Base-by-base conservation (phyloP, 1,140 invertebrate genomes). In the Copidosoma floridanum region DNA sequence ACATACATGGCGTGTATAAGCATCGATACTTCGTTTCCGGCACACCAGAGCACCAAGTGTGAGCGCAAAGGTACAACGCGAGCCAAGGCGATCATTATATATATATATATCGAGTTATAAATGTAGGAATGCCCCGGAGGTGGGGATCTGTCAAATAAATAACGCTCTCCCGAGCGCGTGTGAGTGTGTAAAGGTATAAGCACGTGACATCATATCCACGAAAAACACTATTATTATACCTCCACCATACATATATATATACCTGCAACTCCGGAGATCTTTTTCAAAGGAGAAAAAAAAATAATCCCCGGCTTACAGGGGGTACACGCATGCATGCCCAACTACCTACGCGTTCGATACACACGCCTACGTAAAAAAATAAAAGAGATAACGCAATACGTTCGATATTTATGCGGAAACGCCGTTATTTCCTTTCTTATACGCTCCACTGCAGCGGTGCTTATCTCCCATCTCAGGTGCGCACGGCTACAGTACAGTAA, bases 201-300 rank as follows among this genome's bases (percentile, higher is more conserved):
- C 32, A 23, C 41, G 48, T 68, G 68, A 70, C 66, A 65, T 71
- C 66, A 65, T 53, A 59, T 7, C 59, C 65, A 58, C 61, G 57
- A 54, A 70, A 71, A 71, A 68, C 57, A 71, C 65, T 70, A 65
- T 71, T 63, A 70, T 70, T 71, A 70, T 47, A 27, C n/a, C n/a
- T n/a, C n/a, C n/a, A n/a, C n/a, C n/a, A n/a, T n/a, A n/a, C n/a
- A n/a, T n/a, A n/a, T n/a, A n/a, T n/a, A n/a, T n/a, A n/a, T n/a
- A n/a, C n/a, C n/a, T n/a, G n/a, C n/a, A n/a, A n/a, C n/a, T n/a
- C n/a, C n/a, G n/a, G n/a, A n/a, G n/a, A n/a, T n/a, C n/a, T n/a
- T n/a, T n/a, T n/a, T n/a, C n/a, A n/a, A n/a, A n/a, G n/a, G n/a
- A n/a, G n/a, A n/a, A n/a, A n/a, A n/a, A n/a, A n/a, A n/a, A n/a